These are phyloP conservation scores for Drosophila atripex DNA, from an alignment of 2,888 invertebrate species.

Conservation along the genomic window DNA sequence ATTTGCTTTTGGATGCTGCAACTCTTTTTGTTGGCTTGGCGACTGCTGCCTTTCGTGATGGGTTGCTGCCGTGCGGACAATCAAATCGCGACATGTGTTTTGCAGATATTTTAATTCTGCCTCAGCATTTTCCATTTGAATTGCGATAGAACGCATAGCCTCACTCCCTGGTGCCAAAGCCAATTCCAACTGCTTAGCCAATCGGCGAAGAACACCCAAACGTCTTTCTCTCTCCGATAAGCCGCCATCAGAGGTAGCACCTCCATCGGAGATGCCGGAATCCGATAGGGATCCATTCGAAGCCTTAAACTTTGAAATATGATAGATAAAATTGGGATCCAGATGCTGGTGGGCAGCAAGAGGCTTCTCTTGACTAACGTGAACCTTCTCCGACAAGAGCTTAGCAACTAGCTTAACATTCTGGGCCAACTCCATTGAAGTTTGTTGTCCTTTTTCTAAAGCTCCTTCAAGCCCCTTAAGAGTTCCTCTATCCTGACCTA, in stretches of 20 bases:
- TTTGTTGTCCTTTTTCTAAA: conserved; percentile 81
- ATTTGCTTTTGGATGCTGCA: conserved; percentile 50
- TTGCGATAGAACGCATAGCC: conserved; percentile 87
- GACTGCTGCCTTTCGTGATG: conserved; percentile 79
- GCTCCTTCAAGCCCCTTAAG: conserved; percentile 83
- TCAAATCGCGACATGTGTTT: conserved; percentile 87
- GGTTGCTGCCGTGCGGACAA: conserved; percentile 84
- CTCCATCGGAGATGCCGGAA: conserved; percentile 90
- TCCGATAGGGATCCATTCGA: conserved; percentile 88
- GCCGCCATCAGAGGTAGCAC: conserved; percentile 89
- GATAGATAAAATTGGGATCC: conserved; percentile 82
- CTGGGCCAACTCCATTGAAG: conserved; percentile 82
- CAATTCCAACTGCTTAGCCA: conserved; percentile 87
- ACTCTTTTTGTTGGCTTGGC: conserved; percentile 69
- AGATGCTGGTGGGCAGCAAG: conserved; percentile 82
- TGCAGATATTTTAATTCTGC: conserved; percentile 88
- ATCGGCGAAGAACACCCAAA: conserved; percentile 87
- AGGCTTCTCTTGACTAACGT: conserved; percentile 82
- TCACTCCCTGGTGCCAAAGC: conserved; percentile 88
- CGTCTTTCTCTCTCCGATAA: conserved; percentile 87
- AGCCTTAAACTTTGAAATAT: conserved; percentile 83
- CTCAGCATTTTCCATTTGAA: conserved; percentile 88
- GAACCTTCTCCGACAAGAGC: conserved; percentile 83
- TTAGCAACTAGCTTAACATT: conserved; percentile 84
- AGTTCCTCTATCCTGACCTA: conserved; percentile 87